Base-by-base conservation (phyloP, 1,140 invertebrate genomes). In the Anthonomus grandis region DNA sequence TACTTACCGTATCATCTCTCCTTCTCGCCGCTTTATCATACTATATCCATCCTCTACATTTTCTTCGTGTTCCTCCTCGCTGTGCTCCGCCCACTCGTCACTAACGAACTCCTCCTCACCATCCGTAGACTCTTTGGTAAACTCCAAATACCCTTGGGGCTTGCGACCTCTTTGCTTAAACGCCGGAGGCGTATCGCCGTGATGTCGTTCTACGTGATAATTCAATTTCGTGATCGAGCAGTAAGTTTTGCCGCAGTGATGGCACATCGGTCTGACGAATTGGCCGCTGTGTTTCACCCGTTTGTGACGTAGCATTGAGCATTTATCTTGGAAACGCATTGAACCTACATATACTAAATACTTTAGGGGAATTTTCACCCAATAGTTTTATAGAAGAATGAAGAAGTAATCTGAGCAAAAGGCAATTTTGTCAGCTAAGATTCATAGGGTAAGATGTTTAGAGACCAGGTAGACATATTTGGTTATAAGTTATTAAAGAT, bases 201-300 rank as follows among this genome's bases (percentile, higher is more conserved):
- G 54, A 13, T 48, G 37, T 10, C 54, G n/a, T 18, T 57, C 45
- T 0, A 57, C 42, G 19, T 57, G 54, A 21, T 15, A 39, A n/a
- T 27, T 45, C 9, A 57, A 24, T 39, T 57, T 57, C 8, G 54
- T 48, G 1, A 21, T 48, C 3, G 54, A 57, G 42, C 34, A 48
- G 17, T 57, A 57, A 15, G 18, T 41, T 34, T 57, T 57, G n/a
- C 22, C 45, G 17, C 54, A 57, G 18, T 22, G n/a, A 4, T 45
- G 10, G 18, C 54, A 57, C 5, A 10, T 4, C 4, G 54, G 54
- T 37, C 37, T 48, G 12, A 37, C 36, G 19, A 22, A 57, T 5
- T 39, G 24, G n/a, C 27, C 39, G 15, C 45, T 15, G 17, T 55
- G 52, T 36, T 55, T 55, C 18, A 55, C 42, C 21, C 46, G 22